phyloP scores from a whole-genome alignment of 2,888 invertebrate species.

The Plagiodera versicolora region DNA sequence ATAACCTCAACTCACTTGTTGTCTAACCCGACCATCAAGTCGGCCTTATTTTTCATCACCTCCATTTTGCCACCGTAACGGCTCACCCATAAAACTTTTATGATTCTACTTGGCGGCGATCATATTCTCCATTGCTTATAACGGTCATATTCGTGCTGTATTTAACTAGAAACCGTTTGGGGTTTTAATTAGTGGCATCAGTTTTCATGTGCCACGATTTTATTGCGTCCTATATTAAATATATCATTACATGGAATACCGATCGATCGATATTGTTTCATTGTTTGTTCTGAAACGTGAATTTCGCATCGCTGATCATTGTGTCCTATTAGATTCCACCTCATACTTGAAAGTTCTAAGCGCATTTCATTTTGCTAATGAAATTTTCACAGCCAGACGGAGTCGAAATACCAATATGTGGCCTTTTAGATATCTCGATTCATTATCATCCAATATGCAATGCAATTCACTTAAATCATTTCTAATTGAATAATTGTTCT shows the following conservation, averaged over 20 bases:
- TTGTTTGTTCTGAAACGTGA: neutral
- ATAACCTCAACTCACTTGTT: neutral
- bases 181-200: neutral
- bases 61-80: neutral
- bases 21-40: neutral
- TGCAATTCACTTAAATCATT: too few relatives aligned
- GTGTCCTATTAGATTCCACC: too few relatives aligned
- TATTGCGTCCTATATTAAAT: neutral
- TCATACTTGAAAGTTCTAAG: too few relatives aligned
- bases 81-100: neutral
- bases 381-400: too few relatives aligned
- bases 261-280: neutral
- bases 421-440: too few relatives aligned
- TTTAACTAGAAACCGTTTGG: neutral
- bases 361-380: too few relatives aligned
- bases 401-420: too few relatives aligned
- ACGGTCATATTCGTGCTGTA: neutral
- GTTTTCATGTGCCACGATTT: neutral
- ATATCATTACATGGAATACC: neutral
- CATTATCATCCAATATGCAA: too few relatives aligned
- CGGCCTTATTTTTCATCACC: neutral
- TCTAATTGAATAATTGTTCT: too few relatives aligned
- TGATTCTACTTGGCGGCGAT: neutral
- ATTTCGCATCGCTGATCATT: too few relatives aligned
- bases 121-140: neutral